Evolutionary conservation across 2,797 vertebrate species (phyloP), one percentile per base, ranked within the genome.

Genomic region (Tragopan temminckii): DNA sequence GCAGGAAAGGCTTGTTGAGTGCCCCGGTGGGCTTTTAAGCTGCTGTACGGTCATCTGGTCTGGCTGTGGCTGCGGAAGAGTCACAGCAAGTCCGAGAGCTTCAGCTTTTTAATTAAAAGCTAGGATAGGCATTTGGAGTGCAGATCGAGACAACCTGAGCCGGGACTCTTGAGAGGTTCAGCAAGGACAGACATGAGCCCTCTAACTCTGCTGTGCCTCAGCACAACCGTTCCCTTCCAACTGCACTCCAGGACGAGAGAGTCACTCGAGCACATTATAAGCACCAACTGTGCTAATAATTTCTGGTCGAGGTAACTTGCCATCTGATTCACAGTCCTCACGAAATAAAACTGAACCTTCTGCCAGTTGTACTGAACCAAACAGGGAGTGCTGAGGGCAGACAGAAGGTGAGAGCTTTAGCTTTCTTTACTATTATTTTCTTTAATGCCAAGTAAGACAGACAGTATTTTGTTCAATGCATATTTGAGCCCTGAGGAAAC

Each of bases 111-210:
- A 9, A 48, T 79, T 68, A 64, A 61, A 72, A 88, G 55, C 45
- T 61, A 43, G 45, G 20, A 20, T 31, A 76, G 16, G 48, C 13
- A 16, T 13, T 29, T 10, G 21, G 12, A 0, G 0, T 4, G 8
- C 38, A 33, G 61, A 48, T 48, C 42, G 72, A 68, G 59, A 27
- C 11, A 52, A 3, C 3, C 7, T 4, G 0, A 0, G 4, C 38
- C 11, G 21, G 24, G 50, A 52, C 15, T 63, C 38, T 5, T 2
- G 17, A 68, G 48, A 48, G 48, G 27, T 12, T 11, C 38, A 11
- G 8, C 20, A 31, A 59, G 46, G 76, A 38, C 5, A n/a, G 53
- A 66, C 48, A 19, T 1, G 19, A 77, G 31, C 4, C 3, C 52
- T 17, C 48, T n/a, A 35, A 40, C 43, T 48, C 50, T 24, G 3